Percentiles rank a stretch among this genome's conserved stretches.
These are phyloP conservation scores for Axea sp. DNA, from an alignment of 2,888 invertebrate species.

Conservation along the genomic window DNA sequence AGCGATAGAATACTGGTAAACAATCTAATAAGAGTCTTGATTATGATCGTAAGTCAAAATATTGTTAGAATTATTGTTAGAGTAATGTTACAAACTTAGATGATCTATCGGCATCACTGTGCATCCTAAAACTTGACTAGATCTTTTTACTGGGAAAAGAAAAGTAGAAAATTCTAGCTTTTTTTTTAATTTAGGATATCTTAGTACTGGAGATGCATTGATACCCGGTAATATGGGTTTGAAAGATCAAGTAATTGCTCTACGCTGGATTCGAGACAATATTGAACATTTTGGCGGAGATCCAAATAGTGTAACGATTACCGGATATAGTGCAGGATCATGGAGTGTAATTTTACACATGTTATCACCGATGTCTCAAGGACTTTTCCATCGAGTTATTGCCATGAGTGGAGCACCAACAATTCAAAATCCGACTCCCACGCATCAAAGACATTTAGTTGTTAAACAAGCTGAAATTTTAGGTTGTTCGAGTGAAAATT, in stretches of 20 bases:
- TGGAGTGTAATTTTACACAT: conserved; percentile 79
- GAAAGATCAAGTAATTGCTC: conserved; percentile 85
- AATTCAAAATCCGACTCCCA: conserved; percentile 81
- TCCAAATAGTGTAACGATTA: conserved; percentile 83
- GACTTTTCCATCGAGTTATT: conserved; percentile 86
- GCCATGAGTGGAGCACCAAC: conserved; percentile 85
- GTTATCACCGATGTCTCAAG: conserved; percentile 84
- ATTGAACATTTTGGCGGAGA: conserved; percentile 86
- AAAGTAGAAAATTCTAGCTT: too few relatives aligned
- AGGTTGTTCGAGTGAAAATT: conserved; percentile 81
- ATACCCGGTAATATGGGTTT: conserved; percentile 86
- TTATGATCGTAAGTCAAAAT: too few relatives aligned
- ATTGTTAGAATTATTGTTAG: too few relatives aligned
- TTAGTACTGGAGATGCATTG: conserved; percentile 84
- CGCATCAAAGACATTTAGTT: conserved; percentile 82
- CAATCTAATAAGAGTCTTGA: too few relatives aligned
- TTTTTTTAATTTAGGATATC: too few relatives aligned
- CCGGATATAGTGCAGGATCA: conserved; percentile 82
- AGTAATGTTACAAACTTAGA: too few relatives aligned
- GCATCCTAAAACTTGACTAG: too few relatives aligned
- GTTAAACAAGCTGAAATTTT: conserved; percentile 83
- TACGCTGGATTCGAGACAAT: conserved; percentile 85
- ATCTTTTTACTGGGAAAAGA: too few relatives aligned
- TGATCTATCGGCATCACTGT: too few relatives aligned
- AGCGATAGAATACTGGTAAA: too few relatives aligned